Percentiles rank a stretch among this genome's conserved stretches.
phyloP scores from a whole-genome alignment of 1,140 invertebrate species.

The Zaprionus lachaisei region DNA sequence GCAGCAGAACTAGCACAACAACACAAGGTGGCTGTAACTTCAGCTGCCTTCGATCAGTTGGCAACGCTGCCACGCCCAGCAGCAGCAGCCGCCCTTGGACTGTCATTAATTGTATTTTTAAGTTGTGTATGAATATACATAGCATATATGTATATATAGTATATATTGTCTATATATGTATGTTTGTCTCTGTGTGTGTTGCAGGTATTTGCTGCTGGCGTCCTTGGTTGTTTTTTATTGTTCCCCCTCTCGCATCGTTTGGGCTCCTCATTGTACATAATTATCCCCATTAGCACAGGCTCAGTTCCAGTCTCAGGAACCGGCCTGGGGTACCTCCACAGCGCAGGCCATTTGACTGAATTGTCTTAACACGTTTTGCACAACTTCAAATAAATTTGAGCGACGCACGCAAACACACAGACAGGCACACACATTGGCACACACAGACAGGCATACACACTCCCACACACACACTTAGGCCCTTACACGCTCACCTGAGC shows the following conservation, averaged over 20 bases:
- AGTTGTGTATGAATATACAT: constrained; percentile 19
- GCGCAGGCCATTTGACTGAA: constrained; percentile 57
- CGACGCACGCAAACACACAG: constrained; percentile 56
- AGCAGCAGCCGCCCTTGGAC: constrained; percentile 12
- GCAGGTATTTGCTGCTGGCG: background rate
- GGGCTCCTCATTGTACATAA: constrained; percentile 51
- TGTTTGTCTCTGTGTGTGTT: constrained; percentile 27
- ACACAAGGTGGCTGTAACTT: constrained; percentile 4
- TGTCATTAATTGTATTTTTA: constrained; percentile 79
- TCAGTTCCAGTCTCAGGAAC: constrained; percentile 1
- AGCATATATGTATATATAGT: background rate
- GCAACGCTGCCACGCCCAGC: constrained; percentile 42
- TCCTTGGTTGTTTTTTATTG: background rate
- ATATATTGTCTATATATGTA: background rate
- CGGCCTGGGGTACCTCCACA: background rate
- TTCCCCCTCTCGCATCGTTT: background rate
- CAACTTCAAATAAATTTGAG: constrained; percentile 68
- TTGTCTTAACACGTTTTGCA: constrained; percentile 65
- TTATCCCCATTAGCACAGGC: constrained; percentile 68
- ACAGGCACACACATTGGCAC: constrained; percentile 5
- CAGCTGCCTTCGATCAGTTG: constrained; percentile 34
- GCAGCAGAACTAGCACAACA: constrained; percentile 1
- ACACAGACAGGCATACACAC: background rate
- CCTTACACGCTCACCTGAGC: constrained; percentile 15
- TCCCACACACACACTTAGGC: constrained; percentile 1